Evolutionary conservation across 2,888 invertebrate genomes (phyloP), one percentile per base, ranked within the genome.

Genomic region (Linnaemya vulpina): DNA sequence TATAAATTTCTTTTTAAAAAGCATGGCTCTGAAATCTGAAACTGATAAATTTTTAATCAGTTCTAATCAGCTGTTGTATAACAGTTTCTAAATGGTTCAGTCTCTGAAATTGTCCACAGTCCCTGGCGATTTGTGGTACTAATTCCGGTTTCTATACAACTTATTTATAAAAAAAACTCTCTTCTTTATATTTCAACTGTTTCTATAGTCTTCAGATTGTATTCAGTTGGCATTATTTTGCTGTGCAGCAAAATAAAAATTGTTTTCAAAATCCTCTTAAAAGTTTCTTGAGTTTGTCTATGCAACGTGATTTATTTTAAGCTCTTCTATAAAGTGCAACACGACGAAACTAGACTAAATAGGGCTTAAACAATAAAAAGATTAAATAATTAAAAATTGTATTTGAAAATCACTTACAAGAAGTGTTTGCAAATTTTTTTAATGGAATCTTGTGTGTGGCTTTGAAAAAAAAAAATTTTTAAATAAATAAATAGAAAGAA

Each of bases 341-440:
- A 58, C 13, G 10, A n/a, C n/a, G 51, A 60, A 53, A 78, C 51
- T 70, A 60, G 77, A 78, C 68, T 62, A 62, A 77, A 62, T 62
- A 77, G 60, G 49, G 40, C 51, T 78, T 70, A 70, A 78, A 30
- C 68, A 78, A 78, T 78, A 70, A 78, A 78, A 51, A 17, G 20
- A 70, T 78, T 70, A 51, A 77, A 74, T 74, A 35, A 62, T 74
- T 74, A 51, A 73, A 43, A 62, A 38, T n/a, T 11, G 2, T 25
- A n/a, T 53, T 70, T n/a, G 7, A 49, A 58, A 68, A 58, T 15
- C 25, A 22, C 46, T 68, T 77, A 60, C 13, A 25, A 63, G 40
- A 17, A 43, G 13, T 43, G 2, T 15, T 58, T 25, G n/a, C 53
- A 58, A 38, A 15, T 20, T 17, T 62, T 40, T 20, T 38, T 35